Evolutionary conservation across 2,888 invertebrate genomes (phyloP), one percentile per base, ranked within the genome.

Genomic region (Acronicta aceris): DNA sequence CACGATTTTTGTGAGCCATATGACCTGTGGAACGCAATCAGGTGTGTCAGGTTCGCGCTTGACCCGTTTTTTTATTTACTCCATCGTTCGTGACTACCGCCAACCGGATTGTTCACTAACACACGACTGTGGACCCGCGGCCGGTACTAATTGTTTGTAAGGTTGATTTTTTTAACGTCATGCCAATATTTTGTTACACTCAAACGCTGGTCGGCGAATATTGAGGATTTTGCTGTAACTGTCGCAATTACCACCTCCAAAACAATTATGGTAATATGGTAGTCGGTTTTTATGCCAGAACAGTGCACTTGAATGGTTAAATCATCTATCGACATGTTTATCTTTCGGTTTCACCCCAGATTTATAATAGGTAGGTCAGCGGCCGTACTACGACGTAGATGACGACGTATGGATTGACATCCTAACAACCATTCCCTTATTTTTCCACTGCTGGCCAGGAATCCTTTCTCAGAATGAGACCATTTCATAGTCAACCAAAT

Each of bases 101-200:
- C 53, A 77, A 79, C 81, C 81, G 78, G 79, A 79, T 77, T 78
- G 54, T 50, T 38, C 59, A 36, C 48, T 25, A 33, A 49, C 33
- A 66, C 45, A 51, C 43, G 25, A 40, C 17, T 36, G n/a, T 10
- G 17, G 65, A 67, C 65, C 47, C 33, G 45, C 8, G 4, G 45
- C 66, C 61, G 57, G 61, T 73, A 70, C 70, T 80, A 77, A 79
- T 81, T 78, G 67, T 76, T 76, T 68, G 65, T 65, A 60, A 71
- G 53, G 41, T 61, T 62, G 54, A 13, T 15, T 60, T 64, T 65
- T 65, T 75, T 54, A 52, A 49, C 42, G 54, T n/a, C 45, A 55
- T 41, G 15, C 43, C 47, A 63, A 57, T 25, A 38, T 53, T 38
- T 30, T 36, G 41, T 52, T 52, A 42, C 13, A 27, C 41, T 36